Evolutionary conservation across 2,113 vertebrate genomes (phyloP).

Genomic region (Mustela nigripes): DNA sequence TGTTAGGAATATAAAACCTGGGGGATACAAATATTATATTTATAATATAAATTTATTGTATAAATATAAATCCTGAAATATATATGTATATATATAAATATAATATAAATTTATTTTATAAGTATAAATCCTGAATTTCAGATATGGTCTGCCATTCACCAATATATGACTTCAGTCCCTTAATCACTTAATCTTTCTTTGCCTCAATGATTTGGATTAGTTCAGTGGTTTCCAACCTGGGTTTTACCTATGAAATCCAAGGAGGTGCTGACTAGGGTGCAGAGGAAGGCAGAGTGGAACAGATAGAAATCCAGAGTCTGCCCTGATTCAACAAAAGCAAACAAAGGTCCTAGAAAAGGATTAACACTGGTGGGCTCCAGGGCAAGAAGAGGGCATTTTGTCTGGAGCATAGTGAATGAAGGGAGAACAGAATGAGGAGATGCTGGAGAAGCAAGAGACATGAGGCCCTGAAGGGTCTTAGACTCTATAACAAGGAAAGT

Average conservation of each 20-base stretch:
- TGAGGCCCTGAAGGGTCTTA: neutral
- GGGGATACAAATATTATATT: neutral
- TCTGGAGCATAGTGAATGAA: neutral
- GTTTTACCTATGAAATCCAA: conserved; percentile 31
- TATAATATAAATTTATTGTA: too few species aligned
- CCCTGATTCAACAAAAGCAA: neutral
- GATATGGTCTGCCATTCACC: neutral
- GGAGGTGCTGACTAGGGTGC: neutral
- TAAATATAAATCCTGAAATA: neutral
- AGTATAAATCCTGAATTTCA: conserved; percentile 30
- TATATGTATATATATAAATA: neutral
- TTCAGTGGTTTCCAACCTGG: conserved; percentile 6
- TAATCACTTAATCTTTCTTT: conserved; percentile 2
- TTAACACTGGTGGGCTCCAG: neutral
- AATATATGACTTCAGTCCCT: neutral
- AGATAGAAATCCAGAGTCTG: neutral
- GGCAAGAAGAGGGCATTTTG: neutral
- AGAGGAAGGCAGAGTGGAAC: neutral
- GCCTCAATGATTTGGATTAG: neutral
- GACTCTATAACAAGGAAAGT: neutral
- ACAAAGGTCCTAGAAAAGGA: neutral
- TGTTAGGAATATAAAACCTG: conserved; percentile 45
- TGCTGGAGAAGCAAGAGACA: neutral
- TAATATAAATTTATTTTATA: too few species aligned
- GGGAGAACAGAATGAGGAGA: neutral